These are phyloP conservation scores for Pogonophryne albipinna DNA, from an alignment of 2,797 vertebrate genomes.

Conservation along the genomic window DNA sequence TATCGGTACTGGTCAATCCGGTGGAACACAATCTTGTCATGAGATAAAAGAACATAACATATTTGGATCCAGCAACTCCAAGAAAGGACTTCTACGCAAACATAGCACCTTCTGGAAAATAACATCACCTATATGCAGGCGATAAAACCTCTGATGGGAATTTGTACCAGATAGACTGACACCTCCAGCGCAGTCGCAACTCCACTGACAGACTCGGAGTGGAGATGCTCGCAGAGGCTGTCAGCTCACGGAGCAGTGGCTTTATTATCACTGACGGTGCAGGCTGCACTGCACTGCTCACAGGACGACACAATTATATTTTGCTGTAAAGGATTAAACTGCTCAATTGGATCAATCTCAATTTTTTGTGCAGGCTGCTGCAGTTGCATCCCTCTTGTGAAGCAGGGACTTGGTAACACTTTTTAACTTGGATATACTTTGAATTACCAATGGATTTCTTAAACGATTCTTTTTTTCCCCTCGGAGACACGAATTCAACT, in stretches of 20 bases:
- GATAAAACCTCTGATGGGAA: background rate
- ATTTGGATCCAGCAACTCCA: background rate
- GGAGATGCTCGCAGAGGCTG: slow-evolving; percentile 1
- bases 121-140: too few relatives aligned
- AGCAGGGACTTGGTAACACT: background rate
- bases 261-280: background rate
- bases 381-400: background rate
- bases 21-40: background rate
- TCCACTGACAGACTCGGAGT: background rate
- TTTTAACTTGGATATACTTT: slow-evolving; percentile 33
- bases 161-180: background rate
- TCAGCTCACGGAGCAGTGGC: background rate
- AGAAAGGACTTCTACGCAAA: background rate
- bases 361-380: background rate
- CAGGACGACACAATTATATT: accelerated
- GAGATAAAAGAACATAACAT: background rate
- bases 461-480: slow-evolving; percentile 56
- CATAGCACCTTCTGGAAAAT: too few relatives aligned
- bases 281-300: background rate
- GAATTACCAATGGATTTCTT: slow-evolving; percentile 73
- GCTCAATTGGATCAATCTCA: background rate
- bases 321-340: background rate
- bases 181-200: slow-evolving; percentile 22
- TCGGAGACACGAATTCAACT: slow-evolving; percentile 55
- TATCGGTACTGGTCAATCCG: background rate